phyloP scores from a whole-genome alignment of 2,888 invertebrate species.

The Agonopterix alstromeriana region DNA sequence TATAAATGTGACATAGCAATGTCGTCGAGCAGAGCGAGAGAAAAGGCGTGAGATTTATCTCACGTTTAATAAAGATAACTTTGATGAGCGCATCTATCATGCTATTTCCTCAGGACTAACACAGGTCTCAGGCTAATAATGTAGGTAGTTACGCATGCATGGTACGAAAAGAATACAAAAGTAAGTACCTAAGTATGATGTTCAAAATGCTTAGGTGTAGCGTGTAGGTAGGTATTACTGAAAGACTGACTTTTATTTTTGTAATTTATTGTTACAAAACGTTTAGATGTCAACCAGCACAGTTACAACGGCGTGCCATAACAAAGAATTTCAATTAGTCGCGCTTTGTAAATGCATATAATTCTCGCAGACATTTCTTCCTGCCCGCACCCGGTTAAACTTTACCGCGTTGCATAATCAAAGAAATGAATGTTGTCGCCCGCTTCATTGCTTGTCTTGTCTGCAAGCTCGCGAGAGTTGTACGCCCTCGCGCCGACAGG shows the following conservation, averaged over 20 bases:
- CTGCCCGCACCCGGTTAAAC: slow-evolving; percentile 28
- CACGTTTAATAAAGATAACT: too few species aligned
- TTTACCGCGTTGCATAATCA: slow-evolving; percentile 27
- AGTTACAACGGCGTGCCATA: slow-evolving; percentile 2
- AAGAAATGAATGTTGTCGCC: slow-evolving; percentile 27
- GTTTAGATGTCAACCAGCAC: background rate
- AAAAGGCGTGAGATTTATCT: too few species aligned
- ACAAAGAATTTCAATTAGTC: slow-evolving; percentile 29
- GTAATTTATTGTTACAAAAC: background rate
- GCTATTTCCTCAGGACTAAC: too few species aligned
- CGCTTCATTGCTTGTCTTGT: slow-evolving; percentile 20
- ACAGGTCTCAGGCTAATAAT: too few species aligned
- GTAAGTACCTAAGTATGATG: too few species aligned
- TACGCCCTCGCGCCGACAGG: slow-evolving; percentile 34
- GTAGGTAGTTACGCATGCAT: too few species aligned
- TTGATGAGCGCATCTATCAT: too few species aligned
- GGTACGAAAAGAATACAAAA: too few species aligned
- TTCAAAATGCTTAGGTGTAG: too few species aligned
- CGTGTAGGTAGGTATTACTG: too few species aligned
- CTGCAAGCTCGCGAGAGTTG: slow-evolving; percentile 6
- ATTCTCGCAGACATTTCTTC: slow-evolving; percentile 33
- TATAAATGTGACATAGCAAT: too few species aligned
- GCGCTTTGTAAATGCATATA: slow-evolving; percentile 24
- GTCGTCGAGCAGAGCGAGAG: too few species aligned
- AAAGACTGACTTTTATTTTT: background rate